A percentile compares a stretch with the other conserved stretches of the same genome.
Evolutionary conservation across 2,797 vertebrate genomes (phyloP).

Genomic region (Distichodus sexfasciatus): DNA sequence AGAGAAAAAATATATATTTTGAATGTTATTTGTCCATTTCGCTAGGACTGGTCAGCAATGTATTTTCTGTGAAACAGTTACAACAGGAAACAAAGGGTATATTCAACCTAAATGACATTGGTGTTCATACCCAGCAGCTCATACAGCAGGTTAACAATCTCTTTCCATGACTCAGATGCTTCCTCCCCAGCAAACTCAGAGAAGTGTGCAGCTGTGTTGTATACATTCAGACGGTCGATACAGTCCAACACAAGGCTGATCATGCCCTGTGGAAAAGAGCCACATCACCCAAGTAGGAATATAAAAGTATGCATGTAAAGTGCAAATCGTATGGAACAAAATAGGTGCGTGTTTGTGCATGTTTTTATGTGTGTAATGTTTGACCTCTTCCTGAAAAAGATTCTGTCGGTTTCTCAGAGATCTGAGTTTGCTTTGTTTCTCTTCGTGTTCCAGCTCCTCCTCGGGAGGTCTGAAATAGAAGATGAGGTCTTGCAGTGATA

Average conservation of each 20-base stretch:
- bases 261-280: constrained; percentile 78
- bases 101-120: too few species aligned
- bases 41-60: too few species aligned
- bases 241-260: constrained; percentile 89
- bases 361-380: background rate
- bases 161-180: constrained; percentile 91
- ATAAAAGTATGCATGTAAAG: too few species aligned
- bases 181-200: constrained; percentile 91
- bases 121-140: constrained; percentile 81
- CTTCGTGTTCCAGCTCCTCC: constrained; percentile 89
- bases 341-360: background rate
- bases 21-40: background rate
- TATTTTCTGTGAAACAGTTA: too few species aligned
- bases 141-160: constrained; percentile 91
- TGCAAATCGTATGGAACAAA: too few species aligned
- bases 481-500: constrained; percentile 90
- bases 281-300: too few species aligned
- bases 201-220: constrained; percentile 91
- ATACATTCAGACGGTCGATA: constrained; percentile 89
- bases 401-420: constrained; percentile 91
- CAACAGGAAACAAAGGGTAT: too few species aligned
- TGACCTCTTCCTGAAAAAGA: constrained; percentile 92
- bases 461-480: constrained; percentile 90
- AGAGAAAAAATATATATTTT: background rate
- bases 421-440: constrained; percentile 91